Evolutionary conservation across 1,140 invertebrate genomes (phyloP).

Genomic region (Cotesia typhae): DNA sequence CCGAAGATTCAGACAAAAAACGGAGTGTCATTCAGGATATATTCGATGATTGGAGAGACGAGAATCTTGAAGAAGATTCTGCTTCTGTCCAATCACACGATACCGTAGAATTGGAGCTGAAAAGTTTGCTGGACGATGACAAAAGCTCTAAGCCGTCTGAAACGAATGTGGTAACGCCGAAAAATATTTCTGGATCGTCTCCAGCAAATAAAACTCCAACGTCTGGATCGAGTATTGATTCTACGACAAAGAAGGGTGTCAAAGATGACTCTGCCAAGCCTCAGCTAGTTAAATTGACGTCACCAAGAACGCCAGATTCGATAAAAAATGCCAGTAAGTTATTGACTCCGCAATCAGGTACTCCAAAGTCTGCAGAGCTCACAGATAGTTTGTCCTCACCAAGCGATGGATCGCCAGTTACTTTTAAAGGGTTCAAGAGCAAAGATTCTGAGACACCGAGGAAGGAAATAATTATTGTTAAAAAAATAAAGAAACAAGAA

Average conservation of each 20-base stretch:
- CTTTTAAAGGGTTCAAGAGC: constrained; percentile 7
- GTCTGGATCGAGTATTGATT: background rate
- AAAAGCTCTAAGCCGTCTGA: constrained; percentile 42
- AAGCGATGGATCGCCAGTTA: constrained; percentile 19
- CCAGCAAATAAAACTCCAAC: constrained; percentile 18
- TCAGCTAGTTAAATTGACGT: too few species aligned
- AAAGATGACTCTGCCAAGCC: too few species aligned
- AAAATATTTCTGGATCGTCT: constrained; percentile 21
- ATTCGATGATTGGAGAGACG: constrained; percentile 62
- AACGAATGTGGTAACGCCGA: constrained; percentile 18
- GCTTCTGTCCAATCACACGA: constrained; percentile 47
- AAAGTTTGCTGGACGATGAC: constrained; percentile 57
- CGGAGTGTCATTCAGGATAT: constrained; percentile 62
- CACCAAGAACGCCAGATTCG: too few species aligned
- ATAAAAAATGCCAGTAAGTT: too few species aligned
- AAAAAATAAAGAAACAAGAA: background rate
- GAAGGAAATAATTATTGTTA: constrained; percentile 23
- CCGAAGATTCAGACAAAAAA: constrained; percentile 43
- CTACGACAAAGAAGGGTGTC: background rate
- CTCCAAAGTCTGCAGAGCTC: background rate
- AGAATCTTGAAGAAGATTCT: constrained; percentile 44
- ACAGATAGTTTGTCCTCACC: constrained; percentile 27
- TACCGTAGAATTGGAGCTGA: constrained; percentile 58
- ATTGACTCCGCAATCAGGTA: too few species aligned
- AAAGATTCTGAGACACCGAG: background rate